Evolutionary conservation across 2,797 vertebrate genomes (phyloP).

Genomic region (Hemitrygon akajei): DNA sequence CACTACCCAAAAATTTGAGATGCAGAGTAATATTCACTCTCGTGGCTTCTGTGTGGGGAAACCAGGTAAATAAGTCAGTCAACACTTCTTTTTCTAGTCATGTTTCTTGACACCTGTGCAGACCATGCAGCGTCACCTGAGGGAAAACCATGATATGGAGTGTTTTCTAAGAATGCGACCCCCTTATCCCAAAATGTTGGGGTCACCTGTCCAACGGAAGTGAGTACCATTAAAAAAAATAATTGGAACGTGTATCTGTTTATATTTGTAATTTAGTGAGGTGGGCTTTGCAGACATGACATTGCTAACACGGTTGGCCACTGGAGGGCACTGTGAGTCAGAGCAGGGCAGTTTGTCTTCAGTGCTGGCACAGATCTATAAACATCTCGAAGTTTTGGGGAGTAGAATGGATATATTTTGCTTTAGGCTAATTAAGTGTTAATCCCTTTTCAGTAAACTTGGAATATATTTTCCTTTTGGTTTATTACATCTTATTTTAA

Average conservation of each 20-base stretch:
- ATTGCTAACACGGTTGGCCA: background rate
- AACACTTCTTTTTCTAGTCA: too few species aligned
- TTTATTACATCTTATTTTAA: background rate
- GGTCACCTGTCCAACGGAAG: background rate
- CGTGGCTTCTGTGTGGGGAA: too few species aligned
- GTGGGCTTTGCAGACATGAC: background rate
- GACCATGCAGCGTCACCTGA: too few species aligned
- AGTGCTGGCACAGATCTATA: background rate
- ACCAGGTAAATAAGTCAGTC: background rate
- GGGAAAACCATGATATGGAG: too few species aligned
- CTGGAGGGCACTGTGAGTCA: background rate
- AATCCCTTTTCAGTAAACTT: background rate
- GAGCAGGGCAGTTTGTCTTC: background rate
- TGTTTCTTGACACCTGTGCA: too few species aligned
- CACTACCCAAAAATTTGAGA: too few species aligned
- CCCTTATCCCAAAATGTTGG: too few species aligned
- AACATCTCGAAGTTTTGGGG: background rate
- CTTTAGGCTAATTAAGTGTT: background rate
- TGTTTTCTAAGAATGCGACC: too few species aligned
- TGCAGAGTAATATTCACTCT: too few species aligned
- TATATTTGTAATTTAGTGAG: background rate
- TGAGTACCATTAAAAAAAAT: background rate
- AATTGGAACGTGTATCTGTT: background rate
- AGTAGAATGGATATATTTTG: background rate
- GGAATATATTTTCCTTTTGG: background rate